These are phyloP conservation scores for Echinops telfairi DNA, from an alignment of 2,113 vertebrate species.

Conservation along the genomic window DNA sequence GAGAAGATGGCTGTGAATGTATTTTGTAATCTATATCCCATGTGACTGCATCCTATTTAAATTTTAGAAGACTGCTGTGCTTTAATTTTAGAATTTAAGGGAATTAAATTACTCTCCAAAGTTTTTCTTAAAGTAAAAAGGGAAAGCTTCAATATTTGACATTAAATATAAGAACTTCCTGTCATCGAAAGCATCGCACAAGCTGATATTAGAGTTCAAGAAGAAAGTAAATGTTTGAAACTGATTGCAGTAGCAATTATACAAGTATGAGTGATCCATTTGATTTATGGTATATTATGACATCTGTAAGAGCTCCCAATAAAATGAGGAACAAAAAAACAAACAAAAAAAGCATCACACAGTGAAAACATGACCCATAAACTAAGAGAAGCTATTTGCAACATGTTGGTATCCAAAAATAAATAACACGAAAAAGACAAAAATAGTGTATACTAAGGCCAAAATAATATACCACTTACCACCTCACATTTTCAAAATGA, in stretches of 20 bases:
- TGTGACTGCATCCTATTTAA: neutral
- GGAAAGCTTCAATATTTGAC: neutral
- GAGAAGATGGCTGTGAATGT: neutral
- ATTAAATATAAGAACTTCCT: neutral
- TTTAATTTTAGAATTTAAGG: constrained; percentile 46
- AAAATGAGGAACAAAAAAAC: too few relatives aligned
- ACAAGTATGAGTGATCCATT: too few relatives aligned
- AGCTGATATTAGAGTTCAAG: too few relatives aligned
- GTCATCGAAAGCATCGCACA: neutral
- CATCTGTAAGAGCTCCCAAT: too few relatives aligned
- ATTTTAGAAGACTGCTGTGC: neutral
- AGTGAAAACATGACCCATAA: constrained; percentile 5
- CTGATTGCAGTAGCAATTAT: too few relatives aligned
- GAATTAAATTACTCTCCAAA: neutral
- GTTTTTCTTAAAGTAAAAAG: neutral
- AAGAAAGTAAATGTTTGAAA: too few relatives aligned
- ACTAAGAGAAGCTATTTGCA: neutral
- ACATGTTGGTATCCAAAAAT: constrained; percentile 13
- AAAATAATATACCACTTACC: neutral
- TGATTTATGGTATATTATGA: too few relatives aligned
- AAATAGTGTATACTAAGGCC: neutral
- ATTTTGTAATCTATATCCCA: neutral
- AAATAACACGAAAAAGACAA: constrained; percentile 35
- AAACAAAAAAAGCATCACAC: too few relatives aligned
- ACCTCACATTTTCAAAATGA: neutral